A percentile compares a stretch with the other conserved stretches of the same genome.
Evolutionary conservation across 2,888 invertebrate genomes (phyloP).

Genomic region (Lithophane semibrunnea): DNA sequence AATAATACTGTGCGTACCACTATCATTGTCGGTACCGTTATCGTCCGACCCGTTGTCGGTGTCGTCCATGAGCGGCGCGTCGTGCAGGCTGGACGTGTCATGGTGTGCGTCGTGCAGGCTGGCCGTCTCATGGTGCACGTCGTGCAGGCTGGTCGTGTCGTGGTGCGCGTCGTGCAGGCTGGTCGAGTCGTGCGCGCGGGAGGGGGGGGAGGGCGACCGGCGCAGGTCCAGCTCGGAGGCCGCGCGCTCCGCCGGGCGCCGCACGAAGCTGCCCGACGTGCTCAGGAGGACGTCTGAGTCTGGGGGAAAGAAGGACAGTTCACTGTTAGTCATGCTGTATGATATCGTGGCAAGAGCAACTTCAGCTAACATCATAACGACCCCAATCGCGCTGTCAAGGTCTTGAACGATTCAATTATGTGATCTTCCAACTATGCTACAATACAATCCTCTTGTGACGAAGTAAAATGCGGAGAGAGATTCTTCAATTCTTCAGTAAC

Average conservation of each 20-base stretch:
- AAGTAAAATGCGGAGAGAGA: background rate
- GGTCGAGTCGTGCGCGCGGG: background rate
- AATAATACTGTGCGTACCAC: background rate
- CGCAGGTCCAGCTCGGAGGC: constrained; percentile 76
- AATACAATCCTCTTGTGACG: background rate
- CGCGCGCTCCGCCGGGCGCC: constrained; percentile 32
- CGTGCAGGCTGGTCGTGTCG: constrained; percentile 48
- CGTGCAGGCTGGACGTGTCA: constrained; percentile 49
- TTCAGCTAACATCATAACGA: background rate
- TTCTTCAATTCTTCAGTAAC: background rate
- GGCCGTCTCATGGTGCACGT: constrained; percentile 8
- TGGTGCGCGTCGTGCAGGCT: background rate
- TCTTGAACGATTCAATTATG: background rate
- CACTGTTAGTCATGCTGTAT: too few relatives aligned
- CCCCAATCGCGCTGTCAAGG: background rate
- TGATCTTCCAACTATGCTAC: background rate
- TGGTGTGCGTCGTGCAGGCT: background rate
- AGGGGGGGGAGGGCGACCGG: background rate
- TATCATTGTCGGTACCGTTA: constrained; percentile 31
- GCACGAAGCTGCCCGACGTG: constrained; percentile 58
- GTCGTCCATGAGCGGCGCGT: constrained; percentile 42
- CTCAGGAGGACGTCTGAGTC: constrained; percentile 82
- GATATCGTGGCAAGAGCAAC: background rate
- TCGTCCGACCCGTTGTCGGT: constrained; percentile 21
- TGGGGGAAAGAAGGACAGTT: constrained; percentile 48